Evolutionary conservation across 2,888 invertebrate genomes (phyloP).

Genomic region (Agriopis aurantiaria): DNA sequence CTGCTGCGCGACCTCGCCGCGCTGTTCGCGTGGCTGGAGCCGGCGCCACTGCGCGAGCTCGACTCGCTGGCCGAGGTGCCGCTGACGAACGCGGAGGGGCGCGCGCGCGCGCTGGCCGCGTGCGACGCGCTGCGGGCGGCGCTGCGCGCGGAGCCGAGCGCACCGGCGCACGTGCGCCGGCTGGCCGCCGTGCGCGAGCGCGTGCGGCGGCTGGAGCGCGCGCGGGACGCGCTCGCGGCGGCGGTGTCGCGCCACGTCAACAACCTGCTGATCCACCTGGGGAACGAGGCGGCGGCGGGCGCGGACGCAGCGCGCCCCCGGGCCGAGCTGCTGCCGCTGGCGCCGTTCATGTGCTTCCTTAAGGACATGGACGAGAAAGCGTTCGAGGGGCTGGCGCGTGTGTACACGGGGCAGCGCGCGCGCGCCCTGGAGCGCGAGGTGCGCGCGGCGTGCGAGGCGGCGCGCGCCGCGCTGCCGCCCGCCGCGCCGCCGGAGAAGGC

Average conservation of each 20-base stretch:
- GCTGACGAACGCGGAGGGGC: constrained; percentile 63
- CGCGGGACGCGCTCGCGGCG: constrained; percentile 83
- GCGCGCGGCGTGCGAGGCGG: constrained; percentile 91
- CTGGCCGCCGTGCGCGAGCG: constrained; percentile 70
- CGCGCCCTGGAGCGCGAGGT: constrained; percentile 96
- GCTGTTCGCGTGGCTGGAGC: constrained; percentile 71
- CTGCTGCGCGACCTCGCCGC: constrained; percentile 92
- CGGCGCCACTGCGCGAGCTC: constrained; percentile 67
- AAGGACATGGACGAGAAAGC: constrained; percentile 94
- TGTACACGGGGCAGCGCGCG: constrained; percentile 93
- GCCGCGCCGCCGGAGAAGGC: constrained; percentile 53
- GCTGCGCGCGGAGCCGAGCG: constrained; percentile 51
- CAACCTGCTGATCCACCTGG: constrained; percentile 97
- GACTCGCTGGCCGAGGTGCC: constrained; percentile 68
- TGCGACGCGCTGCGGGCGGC: constrained; percentile 58
- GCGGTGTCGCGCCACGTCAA: constrained; percentile 96
- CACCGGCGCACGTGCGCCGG: constrained; percentile 59
- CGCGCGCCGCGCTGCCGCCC: constrained; percentile 83
- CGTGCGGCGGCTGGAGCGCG: constrained; percentile 66
- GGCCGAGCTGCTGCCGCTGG: constrained; percentile 94
- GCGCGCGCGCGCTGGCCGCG: constrained; percentile 67
- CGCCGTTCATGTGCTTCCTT: constrained; percentile 96
- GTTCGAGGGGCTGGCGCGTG: constrained; percentile 90
- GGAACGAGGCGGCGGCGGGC: constrained; percentile 80
- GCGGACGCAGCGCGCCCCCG: constrained; percentile 93